Evolutionary conservation across 2,797 vertebrate species (phyloP).

Genomic region (Gila robusta): DNA sequence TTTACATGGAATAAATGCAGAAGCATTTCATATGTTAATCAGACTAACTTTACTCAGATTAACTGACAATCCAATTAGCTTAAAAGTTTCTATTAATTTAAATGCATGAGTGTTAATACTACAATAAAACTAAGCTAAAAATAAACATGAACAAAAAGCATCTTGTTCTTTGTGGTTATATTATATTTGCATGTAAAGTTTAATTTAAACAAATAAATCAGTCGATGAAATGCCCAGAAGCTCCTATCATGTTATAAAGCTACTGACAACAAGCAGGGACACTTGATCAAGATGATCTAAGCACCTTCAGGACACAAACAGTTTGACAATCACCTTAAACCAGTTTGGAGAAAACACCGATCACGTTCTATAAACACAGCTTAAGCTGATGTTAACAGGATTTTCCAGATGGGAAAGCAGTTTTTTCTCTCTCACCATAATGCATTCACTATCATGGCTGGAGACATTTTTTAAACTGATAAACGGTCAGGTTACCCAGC

Average conservation of each 20-base stretch:
- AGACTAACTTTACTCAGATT: not conserved
- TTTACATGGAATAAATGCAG: not conserved
- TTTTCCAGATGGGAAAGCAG: not conserved
- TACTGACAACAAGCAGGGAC: not conserved
- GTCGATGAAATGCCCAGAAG: not conserved
- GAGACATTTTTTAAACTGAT: not conserved
- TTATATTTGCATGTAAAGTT: not conserved
- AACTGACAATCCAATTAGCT: not conserved
- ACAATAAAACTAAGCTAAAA: not conserved
- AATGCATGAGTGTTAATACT: slow-evolving; percentile 10
- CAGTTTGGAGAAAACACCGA: not conserved
- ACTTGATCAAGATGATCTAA: not conserved
- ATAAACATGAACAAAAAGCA: not conserved
- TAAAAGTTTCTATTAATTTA: not conserved
- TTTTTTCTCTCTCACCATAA: not conserved
- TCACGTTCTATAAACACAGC: not conserved
- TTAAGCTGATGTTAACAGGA: not conserved
- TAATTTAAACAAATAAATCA: not conserved
- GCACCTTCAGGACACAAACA: not conserved
- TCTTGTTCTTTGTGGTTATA: not conserved
- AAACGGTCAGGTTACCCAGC: not conserved
- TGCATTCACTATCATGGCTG: not conserved
- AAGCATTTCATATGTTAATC: slow-evolving; percentile 8
- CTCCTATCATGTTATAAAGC: not conserved
- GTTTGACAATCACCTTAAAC: not conserved